Conservation (phyloP, 2,113 vertebrate genomes). For the Suricata suricatta region DNA sequence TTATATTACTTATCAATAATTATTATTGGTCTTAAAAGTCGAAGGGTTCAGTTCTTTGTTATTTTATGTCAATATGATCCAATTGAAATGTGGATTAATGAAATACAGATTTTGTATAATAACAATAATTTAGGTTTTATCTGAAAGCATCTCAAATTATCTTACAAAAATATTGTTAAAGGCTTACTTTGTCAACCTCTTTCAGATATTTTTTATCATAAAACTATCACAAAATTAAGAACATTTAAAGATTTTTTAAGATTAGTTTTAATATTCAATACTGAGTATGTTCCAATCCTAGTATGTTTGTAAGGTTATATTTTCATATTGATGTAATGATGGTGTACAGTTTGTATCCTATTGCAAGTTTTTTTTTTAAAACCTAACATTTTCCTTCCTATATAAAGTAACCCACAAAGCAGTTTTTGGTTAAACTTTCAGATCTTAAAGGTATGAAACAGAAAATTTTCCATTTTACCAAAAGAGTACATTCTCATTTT, state of each 20-base stretch:
- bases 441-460: not conserved
- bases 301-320: not conserved
- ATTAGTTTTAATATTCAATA: not conserved
- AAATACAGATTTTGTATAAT: not conserved
- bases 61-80: not conserved
- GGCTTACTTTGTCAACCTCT: not conserved
- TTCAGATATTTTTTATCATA: conserved; percentile 3
- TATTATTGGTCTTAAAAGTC: not conserved
- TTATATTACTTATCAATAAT: not conserved
- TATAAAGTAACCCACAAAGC: not conserved
- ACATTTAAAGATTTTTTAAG: not conserved
- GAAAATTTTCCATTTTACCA: not conserved
- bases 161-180: not conserved
- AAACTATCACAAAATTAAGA: not conserved
- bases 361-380: not conserved
- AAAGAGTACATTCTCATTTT: not conserved
- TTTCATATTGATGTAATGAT: not conserved
- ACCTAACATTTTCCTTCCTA: not conserved
- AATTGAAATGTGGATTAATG: not conserved
- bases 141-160: not conserved
- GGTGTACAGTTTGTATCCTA: not conserved
- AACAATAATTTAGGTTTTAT: not conserved
- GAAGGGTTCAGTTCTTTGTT: not conserved
- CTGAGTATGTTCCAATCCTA: not conserved
- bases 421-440: conserved; percentile 9